Base-by-base conservation (phyloP, 2,888 invertebrate species). In the Lepidocyrtinus sp. region DNA sequence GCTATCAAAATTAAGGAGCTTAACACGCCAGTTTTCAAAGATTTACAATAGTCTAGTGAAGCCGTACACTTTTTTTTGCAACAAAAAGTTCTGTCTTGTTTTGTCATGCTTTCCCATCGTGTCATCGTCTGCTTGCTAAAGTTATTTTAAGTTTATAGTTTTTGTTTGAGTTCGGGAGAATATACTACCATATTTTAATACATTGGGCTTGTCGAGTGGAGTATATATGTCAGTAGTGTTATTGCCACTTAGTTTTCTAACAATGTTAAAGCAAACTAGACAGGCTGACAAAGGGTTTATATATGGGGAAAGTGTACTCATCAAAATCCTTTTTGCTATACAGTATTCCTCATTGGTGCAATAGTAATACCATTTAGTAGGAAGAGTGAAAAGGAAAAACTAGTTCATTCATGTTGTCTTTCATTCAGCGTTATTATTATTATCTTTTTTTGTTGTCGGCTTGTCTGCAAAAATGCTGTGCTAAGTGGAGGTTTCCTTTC, bases 211-310 rank as follows among this genome's bases (percentile, higher is more conserved):
- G 0, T 12, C 65, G 21, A 26, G 1, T 68, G 70, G 64, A 70
- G n/a, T n/a, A n/a, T n/a, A n/a, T n/a, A n/a, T n/a, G n/a, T n/a
- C n/a, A n/a, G n/a, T n/a, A n/a, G n/a, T n/a, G n/a, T n/a, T n/a
- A n/a, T n/a, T n/a, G n/a, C n/a, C n/a, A n/a, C n/a, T n/a, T n/a
- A n/a, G n/a, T n/a, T n/a, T n/a, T n/a, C n/a, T n/a, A n/a, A n/a
- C n/a, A n/a, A n/a, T n/a, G n/a, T n/a, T 76, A 76, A 69, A 70
- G 70, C 70, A 70, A 70, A 70, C 21, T 50, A 64, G 70, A 76
- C 76, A 76, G 70, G 76, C 64, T 76, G 69, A 76, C 76, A 70
- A 76, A 69, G 64, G 36, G 69, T 64, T 75, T 75, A 75, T n/a
- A 46, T 25, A 17, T 19, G 12, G 12, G 22, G 22, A 36, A 65